Base-by-base conservation (phyloP, 35 echinoderm and acorn worm genomes). In the Hemicentrotus pulcherrimus region DNA sequence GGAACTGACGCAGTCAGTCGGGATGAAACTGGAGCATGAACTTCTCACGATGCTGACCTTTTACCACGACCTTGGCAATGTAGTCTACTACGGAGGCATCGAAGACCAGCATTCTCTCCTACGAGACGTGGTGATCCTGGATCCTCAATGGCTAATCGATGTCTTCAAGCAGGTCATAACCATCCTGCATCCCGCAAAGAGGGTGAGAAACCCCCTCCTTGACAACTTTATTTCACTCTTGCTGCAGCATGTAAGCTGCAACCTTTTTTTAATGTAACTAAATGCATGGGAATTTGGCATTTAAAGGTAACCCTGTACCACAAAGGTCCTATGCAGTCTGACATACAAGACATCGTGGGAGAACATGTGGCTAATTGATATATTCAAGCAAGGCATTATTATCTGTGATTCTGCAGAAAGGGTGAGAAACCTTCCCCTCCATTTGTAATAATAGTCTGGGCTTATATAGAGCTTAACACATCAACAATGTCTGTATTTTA, bases 131-230 rank as follows among this genome's bases (percentile, higher is more conserved):
- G 96, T 96, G 31, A 96, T 96, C 87, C 48, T 96, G 46, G 86
- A 96, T 91, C 96, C 96, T 33, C 96, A 96, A 86, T 96, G 96
- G 96, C 48, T 96, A 48, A 94, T 96, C 15, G 96, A 96, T 95
- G 96, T 94, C 47, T 96, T 96, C 86, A 96, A 96, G 61, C 94
- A 94, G 31, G 94, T 96, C 86, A 96, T 96, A 28, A 95, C 96
- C 18, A 94, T 96, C 22, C 32, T 91, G 2, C 32, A 89, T 28
- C 95, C 95, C 35, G 31, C 6, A 61, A 19, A 91, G 47, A 89
- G 91, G 89, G 95, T 95, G 33, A 65, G 95, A 9, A 19, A 31
- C 41, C 50, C 12, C 50, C 9, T 55, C 35, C 35, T 41, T 41
- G 0, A 41, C 35, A 41, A 41, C 35, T 3, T 41, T 3, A 41